Evolutionary conservation across 2,888 invertebrate genomes (phyloP).

Genomic region (Volucella inanis): DNA sequence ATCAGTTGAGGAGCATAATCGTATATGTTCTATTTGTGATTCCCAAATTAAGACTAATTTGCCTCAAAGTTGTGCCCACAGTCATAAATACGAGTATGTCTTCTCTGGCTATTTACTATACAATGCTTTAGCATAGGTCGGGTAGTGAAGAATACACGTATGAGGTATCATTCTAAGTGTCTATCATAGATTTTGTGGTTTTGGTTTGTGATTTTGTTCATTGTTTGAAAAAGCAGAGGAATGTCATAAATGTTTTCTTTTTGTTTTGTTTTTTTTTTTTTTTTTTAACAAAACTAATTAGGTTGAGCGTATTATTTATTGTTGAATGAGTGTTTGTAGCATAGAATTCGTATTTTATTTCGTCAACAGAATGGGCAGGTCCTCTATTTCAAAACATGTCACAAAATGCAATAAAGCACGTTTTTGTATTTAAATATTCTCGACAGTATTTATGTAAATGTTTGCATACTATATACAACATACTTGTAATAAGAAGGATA

Average conservation of each 20-base stretch:
- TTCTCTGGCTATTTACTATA: slow-evolving; percentile 5
- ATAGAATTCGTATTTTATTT: slow-evolving; percentile 31
- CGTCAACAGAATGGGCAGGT: slow-evolving; percentile 1
- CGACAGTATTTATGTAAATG: too few relatives aligned
- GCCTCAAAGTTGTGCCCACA: slow-evolving; percentile 17
- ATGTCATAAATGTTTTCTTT: slow-evolving; percentile 19
- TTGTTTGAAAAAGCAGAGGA: slow-evolving; percentile 2
- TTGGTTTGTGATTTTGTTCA: not conserved
- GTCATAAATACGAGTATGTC: slow-evolving; percentile 39
- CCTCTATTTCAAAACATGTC: not conserved
- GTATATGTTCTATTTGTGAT: slow-evolving; percentile 48
- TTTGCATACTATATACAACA: not conserved
- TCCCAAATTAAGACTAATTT: slow-evolving; percentile 31
- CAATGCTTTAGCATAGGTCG: slow-evolving; percentile 38
- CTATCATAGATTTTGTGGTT: slow-evolving; percentile 27
- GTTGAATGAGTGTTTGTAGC: slow-evolving; percentile 1
- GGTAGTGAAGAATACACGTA: slow-evolving; percentile 21
- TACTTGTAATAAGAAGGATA: not conserved
- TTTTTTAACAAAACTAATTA: slow-evolving; percentile 36
- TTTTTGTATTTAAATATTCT: not conserved
- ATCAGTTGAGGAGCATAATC: slow-evolving; percentile 6
- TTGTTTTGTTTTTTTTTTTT: not conserved
- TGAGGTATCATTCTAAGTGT: not conserved
- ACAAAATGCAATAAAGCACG: not conserved
- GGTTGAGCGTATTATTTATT: slow-evolving; percentile 1